Evolutionary conservation across 2,113 vertebrate genomes (phyloP).

Genomic region (Ceyx cyanopectus): DNA sequence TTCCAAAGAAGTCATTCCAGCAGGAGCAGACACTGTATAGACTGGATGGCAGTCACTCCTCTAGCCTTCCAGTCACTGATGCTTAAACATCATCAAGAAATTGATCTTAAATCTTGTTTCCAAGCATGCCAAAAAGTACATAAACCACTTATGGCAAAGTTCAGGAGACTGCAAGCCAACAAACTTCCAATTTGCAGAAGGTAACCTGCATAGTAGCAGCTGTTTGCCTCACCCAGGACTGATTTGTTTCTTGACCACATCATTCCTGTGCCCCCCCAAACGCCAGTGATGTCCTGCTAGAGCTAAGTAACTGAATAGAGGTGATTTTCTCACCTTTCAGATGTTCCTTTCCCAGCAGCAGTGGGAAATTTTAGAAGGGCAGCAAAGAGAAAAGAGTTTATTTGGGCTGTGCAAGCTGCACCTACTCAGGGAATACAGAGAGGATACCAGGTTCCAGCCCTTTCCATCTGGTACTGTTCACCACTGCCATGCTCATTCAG

Average conservation of each 20-base stretch:
- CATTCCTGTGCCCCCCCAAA: background rate
- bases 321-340: background rate
- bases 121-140: background rate
- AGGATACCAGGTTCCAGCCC: background rate
- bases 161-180: background rate
- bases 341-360: constrained; percentile 9
- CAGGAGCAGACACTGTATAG: background rate
- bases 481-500: background rate
- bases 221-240: background rate
- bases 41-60: background rate
- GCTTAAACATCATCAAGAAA: background rate
- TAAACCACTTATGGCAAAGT: background rate
- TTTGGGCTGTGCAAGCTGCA: background rate
- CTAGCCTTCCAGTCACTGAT: background rate
- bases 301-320: background rate
- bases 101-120: background rate
- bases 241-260: background rate
- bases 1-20: constrained; percentile 16
- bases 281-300: background rate
- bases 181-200: background rate
- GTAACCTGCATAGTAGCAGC: background rate
- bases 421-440: background rate
- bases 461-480: background rate
- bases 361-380: constrained; percentile 40
- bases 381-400: background rate